Evolutionary conservation across 2,888 invertebrate species (phyloP), one percentile per base, ranked within the genome.

Genomic region (Meganola albula): DNA sequence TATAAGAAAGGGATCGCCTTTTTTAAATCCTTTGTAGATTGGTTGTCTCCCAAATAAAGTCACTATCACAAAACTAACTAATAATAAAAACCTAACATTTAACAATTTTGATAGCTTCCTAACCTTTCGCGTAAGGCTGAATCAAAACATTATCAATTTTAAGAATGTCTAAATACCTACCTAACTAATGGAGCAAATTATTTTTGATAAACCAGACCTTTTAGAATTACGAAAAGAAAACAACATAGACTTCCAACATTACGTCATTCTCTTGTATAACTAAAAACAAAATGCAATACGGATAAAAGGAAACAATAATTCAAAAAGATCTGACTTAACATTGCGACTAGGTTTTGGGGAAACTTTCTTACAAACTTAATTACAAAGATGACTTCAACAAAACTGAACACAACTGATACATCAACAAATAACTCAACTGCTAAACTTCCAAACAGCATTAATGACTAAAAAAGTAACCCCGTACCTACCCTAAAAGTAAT

Each of bases 161-260:
- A 78, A 78, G 74, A 82, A 80, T 78, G 74, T 66, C 83, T 83
- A 83, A 75, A 78, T 78, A 67, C 74, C 74, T 74, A 74, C 61
- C 82, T 84, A 85, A 76, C 83, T 83, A 84, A 83, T 83, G 79
- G 82, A 83, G 82, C 83, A 77, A 53, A 75, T 74, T 66, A 71
- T 66, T 72, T n/a, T 70, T 67, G 65, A 58, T 63, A 59, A 66
- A 71, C 69, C 74, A 74, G 83, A 78, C 73, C 74, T 72, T 75
- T 75, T 75, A 57, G 62, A 51, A 47, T 59, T 46, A 53, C 47
- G 48, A 42, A 53, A 54, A 51, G 42, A 55, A 48, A 49, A 48
- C 49, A 49, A 49, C 41, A 29, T n/a, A 20, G 20, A 10, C 28
- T 31, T 25, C 28, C 29, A 29, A 20, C 43, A 47, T 48, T 43